Percentiles rank a stretch among this genome's conserved stretches.
These are phyloP conservation scores for Pangasius mekongensis DNA, from an alignment of 2,797 vertebrate species.

Conservation along the genomic window DNA sequence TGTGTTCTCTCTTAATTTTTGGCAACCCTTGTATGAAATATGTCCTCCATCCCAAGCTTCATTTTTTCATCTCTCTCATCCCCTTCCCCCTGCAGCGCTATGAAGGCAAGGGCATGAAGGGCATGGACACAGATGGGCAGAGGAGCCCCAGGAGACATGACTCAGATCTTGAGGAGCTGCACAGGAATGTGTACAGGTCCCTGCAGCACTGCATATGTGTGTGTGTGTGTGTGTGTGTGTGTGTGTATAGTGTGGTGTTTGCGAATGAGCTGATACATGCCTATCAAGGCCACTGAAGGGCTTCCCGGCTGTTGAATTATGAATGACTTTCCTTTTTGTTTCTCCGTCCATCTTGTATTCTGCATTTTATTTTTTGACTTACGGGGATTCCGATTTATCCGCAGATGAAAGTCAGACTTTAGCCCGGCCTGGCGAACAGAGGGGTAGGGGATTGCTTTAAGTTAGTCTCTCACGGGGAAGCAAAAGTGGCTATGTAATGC, in stretches of 20 bases:
- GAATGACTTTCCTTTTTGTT: slow-evolving; percentile 62
- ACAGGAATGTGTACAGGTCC: slow-evolving; percentile 62
- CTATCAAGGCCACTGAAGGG: slow-evolving; percentile 62
- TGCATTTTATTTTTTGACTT: slow-evolving; percentile 64
- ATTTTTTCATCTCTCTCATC: slow-evolving; percentile 11
- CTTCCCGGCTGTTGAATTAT: slow-evolving; percentile 66
- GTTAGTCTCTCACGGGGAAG: slow-evolving; percentile 56
- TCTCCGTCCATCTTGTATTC: slow-evolving; percentile 62
- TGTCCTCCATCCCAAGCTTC: neutral
- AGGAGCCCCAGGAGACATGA: slow-evolving; percentile 51
- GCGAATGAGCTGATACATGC: slow-evolving; percentile 66
- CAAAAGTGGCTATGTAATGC: neutral
- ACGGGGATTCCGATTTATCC: slow-evolving; percentile 64
- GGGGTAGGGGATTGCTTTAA: slow-evolving; percentile 56
- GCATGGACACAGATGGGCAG: slow-evolving; percentile 37
- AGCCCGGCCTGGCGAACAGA: slow-evolving; percentile 46
- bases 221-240: neutral
- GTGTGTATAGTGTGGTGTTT: slow-evolving; percentile 28
- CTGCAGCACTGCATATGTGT: slow-evolving; percentile 24
- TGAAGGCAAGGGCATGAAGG: slow-evolving; percentile 66
- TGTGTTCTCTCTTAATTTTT: neutral
- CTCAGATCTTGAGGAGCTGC: slow-evolving; percentile 57
- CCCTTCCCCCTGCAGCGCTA: slow-evolving; percentile 1
- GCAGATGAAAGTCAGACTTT: slow-evolving; percentile 62
- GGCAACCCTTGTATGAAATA: neutral